Conservation (phyloP, 2,113 vertebrate species). For the Mus musculus region DNA sequence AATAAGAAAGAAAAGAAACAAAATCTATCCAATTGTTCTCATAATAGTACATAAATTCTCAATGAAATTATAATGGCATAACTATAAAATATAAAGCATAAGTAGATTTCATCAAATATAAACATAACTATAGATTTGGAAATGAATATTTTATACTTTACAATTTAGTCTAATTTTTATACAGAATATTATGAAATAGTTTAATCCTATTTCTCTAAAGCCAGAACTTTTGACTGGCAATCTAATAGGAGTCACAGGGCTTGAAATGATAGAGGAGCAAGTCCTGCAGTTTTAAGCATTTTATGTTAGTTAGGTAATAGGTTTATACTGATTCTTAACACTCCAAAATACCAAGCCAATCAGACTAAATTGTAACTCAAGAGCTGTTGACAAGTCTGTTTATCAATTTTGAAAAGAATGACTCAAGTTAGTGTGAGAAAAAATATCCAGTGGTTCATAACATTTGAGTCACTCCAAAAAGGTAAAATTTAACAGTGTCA, state of each 20-base stretch:
- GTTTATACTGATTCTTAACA: background rate
- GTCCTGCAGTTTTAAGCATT: background rate
- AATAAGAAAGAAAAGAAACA: background rate
- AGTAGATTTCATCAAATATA: background rate
- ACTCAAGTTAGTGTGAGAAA: background rate
- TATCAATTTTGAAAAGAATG: background rate
- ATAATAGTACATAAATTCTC: background rate
- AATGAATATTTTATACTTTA: constrained; percentile 11
- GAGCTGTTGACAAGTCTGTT: background rate
- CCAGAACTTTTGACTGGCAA: background rate
- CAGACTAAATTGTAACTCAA: background rate
- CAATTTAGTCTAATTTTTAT: background rate
- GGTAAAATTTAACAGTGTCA: background rate
- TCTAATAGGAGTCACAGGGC: background rate
- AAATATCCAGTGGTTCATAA: background rate
- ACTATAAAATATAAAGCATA: background rate
- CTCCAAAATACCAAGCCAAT: background rate
- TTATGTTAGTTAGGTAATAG: background rate
- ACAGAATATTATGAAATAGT: background rate
- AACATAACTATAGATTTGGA: background rate
- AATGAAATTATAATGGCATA: background rate
- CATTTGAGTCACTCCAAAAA: no score
- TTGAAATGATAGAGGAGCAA: background rate
- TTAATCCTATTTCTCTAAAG: background rate
- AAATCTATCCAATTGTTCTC: background rate